Conservation (phyloP, 2,797 vertebrate species). For the Danio tinwini region DNA sequence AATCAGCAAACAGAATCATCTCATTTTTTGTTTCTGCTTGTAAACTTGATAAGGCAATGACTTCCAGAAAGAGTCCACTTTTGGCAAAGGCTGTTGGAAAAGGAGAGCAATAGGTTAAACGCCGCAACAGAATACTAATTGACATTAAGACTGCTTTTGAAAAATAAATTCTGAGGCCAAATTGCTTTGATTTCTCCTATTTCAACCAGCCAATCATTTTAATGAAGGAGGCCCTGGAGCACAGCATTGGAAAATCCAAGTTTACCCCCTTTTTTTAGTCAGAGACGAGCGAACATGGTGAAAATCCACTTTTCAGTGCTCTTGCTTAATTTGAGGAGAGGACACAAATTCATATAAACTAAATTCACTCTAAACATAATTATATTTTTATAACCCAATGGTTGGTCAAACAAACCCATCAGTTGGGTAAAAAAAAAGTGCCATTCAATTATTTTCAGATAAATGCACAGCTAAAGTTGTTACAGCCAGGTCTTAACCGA, state of each 20-base stretch:
- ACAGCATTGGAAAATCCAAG: conserved; percentile 50
- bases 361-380: no score
- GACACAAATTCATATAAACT: neutral
- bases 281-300: neutral
- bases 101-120: conserved; percentile 64
- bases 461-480: no score
- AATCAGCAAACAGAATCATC: conserved; percentile 19
- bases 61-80: conserved; percentile 56
- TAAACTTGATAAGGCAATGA: conserved; percentile 42
- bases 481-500: no score
- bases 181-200: conserved; percentile 71
- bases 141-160: conserved; percentile 68
- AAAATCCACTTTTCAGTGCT: conserved; percentile 24
- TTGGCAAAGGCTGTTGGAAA: conserved; percentile 50
- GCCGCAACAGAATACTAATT: conserved; percentile 67
- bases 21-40: conserved; percentile 14
- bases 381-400: no score
- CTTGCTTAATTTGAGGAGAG: neutral
- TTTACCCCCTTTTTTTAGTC: conserved; percentile 36
- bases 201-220: conserved; percentile 65
- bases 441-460: no score
- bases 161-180: conserved; percentile 65
- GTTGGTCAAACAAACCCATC: no score
- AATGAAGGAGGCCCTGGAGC: conserved; percentile 59
- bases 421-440: no score